Base-by-base conservation (phyloP, 2,797 vertebrate species). In the Tapera naevia region DNA sequence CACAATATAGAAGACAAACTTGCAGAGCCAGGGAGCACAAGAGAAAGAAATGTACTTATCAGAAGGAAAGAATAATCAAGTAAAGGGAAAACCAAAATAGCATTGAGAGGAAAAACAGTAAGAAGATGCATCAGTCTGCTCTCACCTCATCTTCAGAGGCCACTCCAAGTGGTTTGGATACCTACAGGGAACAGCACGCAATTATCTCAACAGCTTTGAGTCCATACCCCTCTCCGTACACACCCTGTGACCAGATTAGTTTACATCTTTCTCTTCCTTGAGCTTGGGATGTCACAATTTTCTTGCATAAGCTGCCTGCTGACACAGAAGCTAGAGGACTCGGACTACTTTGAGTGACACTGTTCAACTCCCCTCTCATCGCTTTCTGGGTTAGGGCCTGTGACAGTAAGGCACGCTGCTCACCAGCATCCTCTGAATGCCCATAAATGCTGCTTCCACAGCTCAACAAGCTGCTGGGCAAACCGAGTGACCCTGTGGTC, bases 111-210 rank as follows among this genome's bases (percentile, higher is more conserved):
- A 86, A 89, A 57, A 69, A 39, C 5, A 72, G 33, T 17, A 58
- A 58, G 30, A 30, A 73, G 3, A 80, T 8, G 12, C 27, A 45
- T n/a, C 41, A 25, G 7, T 21, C 46, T 50, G 7, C 21, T 66
- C 98, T 97, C 96, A 99, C 99, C 98, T 99, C 99, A 97, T 99
- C 99, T 96, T 99, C 99, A 1, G 98, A 98, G 48, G 99, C 98
- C 86, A 98, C 98, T 98, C 99, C 99, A 95, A 99, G 98, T 10
- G 99, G 98, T 96, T 98, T 98, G 48, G 99, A 97, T 86, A 99
- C 98, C 99, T 99, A 81, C 37, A 69, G 41, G 80, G 58, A 88
- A 92, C 3, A 95, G 45, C 16, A 7, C 10, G 10, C 46, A 91
- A 41, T 90, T 28, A 86, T 5, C 35, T 53, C 18, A 76, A 16